These are phyloP conservation scores for Cylloceria caligata DNA, from an alignment of 2,888 invertebrate species.

Conservation along the genomic window DNA sequence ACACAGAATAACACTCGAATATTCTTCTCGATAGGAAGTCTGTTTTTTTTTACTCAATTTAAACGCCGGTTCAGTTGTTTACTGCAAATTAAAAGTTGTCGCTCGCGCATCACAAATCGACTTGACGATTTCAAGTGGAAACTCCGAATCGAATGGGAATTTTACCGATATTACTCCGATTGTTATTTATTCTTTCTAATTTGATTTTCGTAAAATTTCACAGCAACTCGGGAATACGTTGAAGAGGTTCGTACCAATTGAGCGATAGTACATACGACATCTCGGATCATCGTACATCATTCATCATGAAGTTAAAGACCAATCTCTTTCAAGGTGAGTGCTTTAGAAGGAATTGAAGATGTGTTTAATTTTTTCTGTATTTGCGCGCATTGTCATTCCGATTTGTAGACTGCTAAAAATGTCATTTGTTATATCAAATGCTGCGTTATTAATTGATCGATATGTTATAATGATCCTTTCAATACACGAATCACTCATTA, in stretches of 20 bases:
- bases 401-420: too few relatives aligned
- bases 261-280: neutral
- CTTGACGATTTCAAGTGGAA: neutral
- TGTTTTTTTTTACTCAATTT: neutral
- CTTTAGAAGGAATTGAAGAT: neutral
- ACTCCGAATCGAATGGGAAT: neutral
- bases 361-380: neutral
- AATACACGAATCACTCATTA: too few relatives aligned
- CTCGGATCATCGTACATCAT: neutral
- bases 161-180: too few relatives aligned
- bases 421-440: too few relatives aligned
- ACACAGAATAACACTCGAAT: neutral
- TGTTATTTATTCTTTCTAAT: neutral
- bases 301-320: constrained; percentile 34
- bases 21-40: neutral
- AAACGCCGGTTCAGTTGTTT: neutral
- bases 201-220: neutral
- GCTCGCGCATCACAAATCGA: neutral
- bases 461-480: too few relatives aligned
- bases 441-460: too few relatives aligned
- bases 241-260: neutral
- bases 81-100: neutral
- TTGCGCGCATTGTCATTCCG: too few relatives aligned
- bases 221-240: neutral
- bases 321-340: constrained; percentile 26